phyloP scores from a whole-genome alignment of 1,140 invertebrate genomes.

The Euschistus heros region DNA sequence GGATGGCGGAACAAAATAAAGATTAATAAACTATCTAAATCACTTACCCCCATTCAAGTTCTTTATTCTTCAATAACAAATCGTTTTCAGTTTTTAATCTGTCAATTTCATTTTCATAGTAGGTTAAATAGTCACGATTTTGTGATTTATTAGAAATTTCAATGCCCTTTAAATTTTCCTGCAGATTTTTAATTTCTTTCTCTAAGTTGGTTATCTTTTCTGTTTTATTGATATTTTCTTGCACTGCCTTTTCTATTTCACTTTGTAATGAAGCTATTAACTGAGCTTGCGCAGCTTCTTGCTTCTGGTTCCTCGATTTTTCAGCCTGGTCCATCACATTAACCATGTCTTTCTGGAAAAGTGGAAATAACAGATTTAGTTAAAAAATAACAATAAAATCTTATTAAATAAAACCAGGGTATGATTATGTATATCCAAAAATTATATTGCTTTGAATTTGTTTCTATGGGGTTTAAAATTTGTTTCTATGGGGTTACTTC shows the following conservation, averaged over 20 bases:
- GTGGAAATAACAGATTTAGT: no score
- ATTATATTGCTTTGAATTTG: no score
- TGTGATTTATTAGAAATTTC: slow-evolving; percentile 1
- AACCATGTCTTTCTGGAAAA: neutral
- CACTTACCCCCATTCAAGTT: slow-evolving; percentile 19
- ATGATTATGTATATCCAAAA: no score
- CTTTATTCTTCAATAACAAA: slow-evolving; percentile 11
- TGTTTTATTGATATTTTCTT: neutral
- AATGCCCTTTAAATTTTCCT: slow-evolving; percentile 12
- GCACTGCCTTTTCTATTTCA: neutral
- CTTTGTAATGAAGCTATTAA: neutral
- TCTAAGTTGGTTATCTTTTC: slow-evolving; percentile 14
- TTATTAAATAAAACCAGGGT: no score
- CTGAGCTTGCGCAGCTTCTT: neutral
- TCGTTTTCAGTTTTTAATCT: slow-evolving; percentile 20
- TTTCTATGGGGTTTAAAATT: no score
- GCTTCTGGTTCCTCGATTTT: neutral
- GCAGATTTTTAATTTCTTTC: slow-evolving; percentile 16
- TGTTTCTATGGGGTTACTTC: no score
- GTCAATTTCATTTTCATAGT: slow-evolving; percentile 18
- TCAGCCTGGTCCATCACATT: neutral
- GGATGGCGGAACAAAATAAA: neutral
- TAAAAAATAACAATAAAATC: no score
- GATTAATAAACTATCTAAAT: neutral
- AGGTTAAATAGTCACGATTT: slow-evolving; percentile 22